Percentiles rank a stretch among this genome's conserved stretches.
Evolutionary conservation across 2,113 vertebrate species (phyloP).

Genomic region (Nerophis lumbriciformis): DNA sequence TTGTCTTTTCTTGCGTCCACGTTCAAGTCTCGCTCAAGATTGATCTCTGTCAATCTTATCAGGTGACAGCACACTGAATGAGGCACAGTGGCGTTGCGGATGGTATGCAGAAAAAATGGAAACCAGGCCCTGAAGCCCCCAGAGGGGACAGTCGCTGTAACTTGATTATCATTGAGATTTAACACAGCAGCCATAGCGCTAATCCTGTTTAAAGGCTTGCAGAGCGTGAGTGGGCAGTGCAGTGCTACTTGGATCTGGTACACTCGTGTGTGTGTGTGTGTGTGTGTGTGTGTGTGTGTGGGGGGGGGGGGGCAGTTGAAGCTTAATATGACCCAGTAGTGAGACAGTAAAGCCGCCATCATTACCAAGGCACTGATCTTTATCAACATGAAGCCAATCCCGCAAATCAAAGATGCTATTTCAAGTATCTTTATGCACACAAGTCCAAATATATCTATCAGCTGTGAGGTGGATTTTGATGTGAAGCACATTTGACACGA

Average conservation of each 20-base stretch:
- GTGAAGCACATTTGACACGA: conserved; percentile 24
- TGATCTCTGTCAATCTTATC: conserved; percentile 34
- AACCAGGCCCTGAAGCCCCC: conserved; percentile 24
- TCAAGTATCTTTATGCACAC: conserved; percentile 6
- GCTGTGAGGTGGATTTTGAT: conserved; percentile 22
- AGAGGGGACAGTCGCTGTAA: conserved; percentile 30
- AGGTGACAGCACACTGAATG: conserved; percentile 33
- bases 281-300: conserved; percentile 21
- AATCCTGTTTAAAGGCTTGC: conserved; percentile 55
- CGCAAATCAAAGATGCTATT: not conserved
- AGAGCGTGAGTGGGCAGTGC: conserved; percentile 29
- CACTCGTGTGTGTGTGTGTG: conserved; percentile 20
- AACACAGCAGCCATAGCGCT: conserved; percentile 44
- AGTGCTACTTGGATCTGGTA: conserved; percentile 17
- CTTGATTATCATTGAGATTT: conserved; percentile 63
- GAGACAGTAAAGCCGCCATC: not conserved
- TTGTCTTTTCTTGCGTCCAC: conserved; percentile 1
- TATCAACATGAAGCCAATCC: conserved; percentile 1
- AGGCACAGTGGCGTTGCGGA: not conserved
- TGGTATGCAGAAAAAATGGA: conserved; percentile 16
- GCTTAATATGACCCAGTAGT: conserved; percentile 3
- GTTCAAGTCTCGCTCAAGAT: conserved; percentile 1
- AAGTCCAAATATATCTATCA: conserved; percentile 32
- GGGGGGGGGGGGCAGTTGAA: conserved; percentile 15
- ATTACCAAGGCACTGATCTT: conserved; percentile 4